Conservation (phyloP, 2,888 invertebrate genomes). For the Craniophora ligustri region DNA sequence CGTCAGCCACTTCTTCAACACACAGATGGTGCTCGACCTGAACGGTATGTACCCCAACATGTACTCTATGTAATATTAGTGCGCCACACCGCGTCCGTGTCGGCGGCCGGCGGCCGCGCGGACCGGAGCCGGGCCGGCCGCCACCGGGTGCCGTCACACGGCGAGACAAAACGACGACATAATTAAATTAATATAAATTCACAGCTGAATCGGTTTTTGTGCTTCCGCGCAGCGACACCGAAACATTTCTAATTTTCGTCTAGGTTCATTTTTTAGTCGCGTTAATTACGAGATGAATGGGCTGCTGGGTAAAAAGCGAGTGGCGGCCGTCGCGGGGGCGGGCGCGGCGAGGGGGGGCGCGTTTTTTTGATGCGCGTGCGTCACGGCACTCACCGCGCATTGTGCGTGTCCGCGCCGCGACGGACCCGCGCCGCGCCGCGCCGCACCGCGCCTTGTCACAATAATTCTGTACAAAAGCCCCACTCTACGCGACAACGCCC, state of each 20-base stretch:
- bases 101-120: conserved; percentile 14
- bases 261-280: conserved; percentile 78
- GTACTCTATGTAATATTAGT: conserved; percentile 62
- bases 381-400: conserved; percentile 63
- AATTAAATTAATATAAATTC: conserved; percentile 83
- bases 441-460: conserved; percentile 4
- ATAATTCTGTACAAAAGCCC: conserved; percentile 19
- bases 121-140: conserved; percentile 1
- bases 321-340: conserved; percentile 47
- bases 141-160: conserved; percentile 51
- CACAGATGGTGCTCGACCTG: conserved; percentile 86
- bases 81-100: conserved; percentile 63
- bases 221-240: conserved; percentile 71
- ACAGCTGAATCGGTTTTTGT: conserved; percentile 72
- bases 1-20: conserved; percentile 85
- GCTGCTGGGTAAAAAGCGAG: conserved; percentile 59
- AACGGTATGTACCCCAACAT: conserved; percentile 73
- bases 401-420: conserved; percentile 26
- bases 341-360: conserved; percentile 28
- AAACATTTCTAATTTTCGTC: conserved; percentile 84
- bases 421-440: conserved; percentile 11
- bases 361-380: conserved; percentile 77
- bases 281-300: conserved; percentile 86
- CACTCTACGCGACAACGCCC: conserved; percentile 6
- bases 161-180: conserved; percentile 75